Evolutionary conservation across 2,888 invertebrate genomes (phyloP).

Genomic region (Cantharis flavilabris): DNA sequence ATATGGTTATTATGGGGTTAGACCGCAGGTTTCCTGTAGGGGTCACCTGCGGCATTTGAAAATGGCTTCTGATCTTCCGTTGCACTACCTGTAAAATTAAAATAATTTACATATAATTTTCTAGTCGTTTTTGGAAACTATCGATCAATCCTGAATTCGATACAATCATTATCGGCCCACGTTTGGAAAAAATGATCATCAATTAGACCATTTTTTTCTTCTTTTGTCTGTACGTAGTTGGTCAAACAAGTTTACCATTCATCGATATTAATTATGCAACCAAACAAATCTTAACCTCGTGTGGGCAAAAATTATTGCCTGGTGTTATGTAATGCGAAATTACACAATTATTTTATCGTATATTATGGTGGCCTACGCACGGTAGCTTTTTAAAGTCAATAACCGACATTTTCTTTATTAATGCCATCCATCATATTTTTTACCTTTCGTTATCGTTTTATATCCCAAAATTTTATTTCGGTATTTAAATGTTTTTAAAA

Average conservation of each 20-base stretch:
- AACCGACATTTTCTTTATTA: slow-evolving; percentile 21
- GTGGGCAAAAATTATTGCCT: slow-evolving; percentile 27
- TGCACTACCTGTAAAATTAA: background rate
- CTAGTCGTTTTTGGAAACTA: background rate
- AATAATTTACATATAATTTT: background rate
- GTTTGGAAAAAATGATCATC: background rate
- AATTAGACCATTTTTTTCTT: background rate
- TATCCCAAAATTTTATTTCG: background rate
- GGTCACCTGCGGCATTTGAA: too few relatives aligned
- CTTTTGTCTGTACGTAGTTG: background rate
- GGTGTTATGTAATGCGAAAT: slow-evolving; percentile 18
- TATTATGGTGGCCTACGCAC: slow-evolving; percentile 13
- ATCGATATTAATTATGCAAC: slow-evolving; percentile 12
- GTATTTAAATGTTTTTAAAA: background rate
- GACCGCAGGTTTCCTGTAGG: background rate
- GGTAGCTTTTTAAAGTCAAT: slow-evolving; percentile 22
- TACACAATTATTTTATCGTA: slow-evolving; percentile 16
- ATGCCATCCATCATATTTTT: slow-evolving; percentile 8
- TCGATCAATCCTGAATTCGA: background rate
- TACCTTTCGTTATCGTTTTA: background rate
- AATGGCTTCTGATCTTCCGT: too few relatives aligned
- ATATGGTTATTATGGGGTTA: background rate
- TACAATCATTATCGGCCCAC: background rate
- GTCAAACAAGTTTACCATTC: background rate
- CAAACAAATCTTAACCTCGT: slow-evolving; percentile 16